Percentiles rank a stretch among this genome's conserved stretches.
Evolutionary conservation across 2,797 vertebrate genomes (phyloP).

Genomic region (Sebastes reedi): DNA sequence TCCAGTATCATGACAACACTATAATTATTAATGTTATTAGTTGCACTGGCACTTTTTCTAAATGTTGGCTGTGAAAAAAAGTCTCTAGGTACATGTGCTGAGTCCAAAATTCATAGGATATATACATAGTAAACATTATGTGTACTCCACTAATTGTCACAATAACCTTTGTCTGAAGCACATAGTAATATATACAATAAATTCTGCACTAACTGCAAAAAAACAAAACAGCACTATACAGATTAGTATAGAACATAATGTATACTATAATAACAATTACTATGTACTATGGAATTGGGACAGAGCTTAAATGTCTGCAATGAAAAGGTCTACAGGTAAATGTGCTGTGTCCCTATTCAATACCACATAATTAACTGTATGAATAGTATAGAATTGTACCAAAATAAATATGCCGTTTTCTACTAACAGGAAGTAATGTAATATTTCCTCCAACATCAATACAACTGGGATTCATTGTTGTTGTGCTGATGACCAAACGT

Average conservation of each 20-base stretch:
- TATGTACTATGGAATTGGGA: background rate
- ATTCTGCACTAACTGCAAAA: too few species aligned
- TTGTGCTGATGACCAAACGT: constrained; percentile 21
- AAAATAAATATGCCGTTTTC: background rate
- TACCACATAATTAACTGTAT: background rate
- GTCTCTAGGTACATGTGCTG: background rate
- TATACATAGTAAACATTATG: background rate
- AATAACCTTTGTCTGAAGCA: background rate
- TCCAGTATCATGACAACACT: too few species aligned
- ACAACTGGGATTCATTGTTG: background rate
- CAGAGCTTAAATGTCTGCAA: background rate
- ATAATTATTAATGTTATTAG: too few species aligned
- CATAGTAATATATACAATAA: too few species aligned
- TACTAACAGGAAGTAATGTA: background rate
- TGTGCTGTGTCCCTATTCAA: background rate
- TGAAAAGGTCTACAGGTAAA: background rate
- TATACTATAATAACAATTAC: background rate
- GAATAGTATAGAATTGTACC: background rate
- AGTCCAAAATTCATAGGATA: background rate
- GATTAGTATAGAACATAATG: background rate
- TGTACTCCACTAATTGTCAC: background rate
- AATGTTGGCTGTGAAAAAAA: too few species aligned
- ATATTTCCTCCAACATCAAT: background rate
- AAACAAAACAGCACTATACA: background rate
- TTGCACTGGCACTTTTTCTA: too few species aligned